Evolutionary conservation across 2,113 vertebrate species (phyloP).

Genomic region (Chaetodon trifascialis): DNA sequence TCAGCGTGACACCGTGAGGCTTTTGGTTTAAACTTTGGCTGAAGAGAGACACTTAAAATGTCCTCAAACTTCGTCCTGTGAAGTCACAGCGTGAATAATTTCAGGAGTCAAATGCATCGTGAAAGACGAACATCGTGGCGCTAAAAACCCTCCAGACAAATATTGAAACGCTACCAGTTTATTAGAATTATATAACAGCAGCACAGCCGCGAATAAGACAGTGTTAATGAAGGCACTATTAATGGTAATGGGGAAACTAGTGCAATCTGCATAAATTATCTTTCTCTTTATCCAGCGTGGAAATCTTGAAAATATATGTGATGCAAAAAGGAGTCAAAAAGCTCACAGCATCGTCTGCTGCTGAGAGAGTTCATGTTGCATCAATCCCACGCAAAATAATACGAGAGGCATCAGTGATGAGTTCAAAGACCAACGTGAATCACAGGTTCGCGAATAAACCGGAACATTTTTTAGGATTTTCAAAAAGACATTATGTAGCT

Average conservation of each 20-base stretch:
- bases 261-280: conserved; percentile 58
- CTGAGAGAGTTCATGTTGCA: conserved; percentile 7
- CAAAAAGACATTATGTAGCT: not conserved
- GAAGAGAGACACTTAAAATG: not conserved
- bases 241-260: conserved; percentile 65
- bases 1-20: not conserved
- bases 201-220: conserved; percentile 14
- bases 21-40: not conserved
- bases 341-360: conserved; percentile 32
- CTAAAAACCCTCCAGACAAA: conserved; percentile 29
- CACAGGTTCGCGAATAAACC: not conserved
- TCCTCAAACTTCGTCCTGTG: not conserved
- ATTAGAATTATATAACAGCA: conserved; percentile 42
- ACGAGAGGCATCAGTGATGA: conserved; percentile 12
- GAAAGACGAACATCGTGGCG: not conserved
- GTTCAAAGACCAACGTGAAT: not conserved
- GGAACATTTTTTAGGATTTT: not conserved
- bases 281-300: conserved; percentile 28
- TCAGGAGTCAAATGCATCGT: not conserved
- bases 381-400: conserved; percentile 4
- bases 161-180: conserved; percentile 39
- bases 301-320: conserved; percentile 30
- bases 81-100: conserved; percentile 7
- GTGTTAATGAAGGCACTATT: conserved; percentile 54
- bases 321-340: conserved; percentile 43